Conservation (phyloP, 2,888 invertebrate genomes). For the Troides aeacus region DNA sequence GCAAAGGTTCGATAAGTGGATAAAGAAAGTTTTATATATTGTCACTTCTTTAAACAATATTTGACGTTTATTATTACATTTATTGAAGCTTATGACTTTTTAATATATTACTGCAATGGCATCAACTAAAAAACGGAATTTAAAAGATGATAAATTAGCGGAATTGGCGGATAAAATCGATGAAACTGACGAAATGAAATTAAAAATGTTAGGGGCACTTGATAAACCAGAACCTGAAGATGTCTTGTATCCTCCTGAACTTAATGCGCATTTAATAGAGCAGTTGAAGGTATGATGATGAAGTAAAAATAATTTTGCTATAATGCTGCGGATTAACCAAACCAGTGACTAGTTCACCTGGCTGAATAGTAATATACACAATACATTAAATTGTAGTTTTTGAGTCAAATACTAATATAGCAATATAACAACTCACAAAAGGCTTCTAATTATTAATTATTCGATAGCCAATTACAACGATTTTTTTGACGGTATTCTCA, state of each 20-base stretch:
- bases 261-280: constrained; percentile 81
- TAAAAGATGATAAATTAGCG: constrained; percentile 52
- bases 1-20: not conserved
- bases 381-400: no score
- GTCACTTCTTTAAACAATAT: constrained; percentile 2
- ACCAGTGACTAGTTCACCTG: no score
- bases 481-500: no score
- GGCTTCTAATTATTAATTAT: no score
- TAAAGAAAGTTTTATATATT: constrained; percentile 1
- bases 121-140: constrained; percentile 32
- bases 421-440: no score
- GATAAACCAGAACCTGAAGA: constrained; percentile 68
- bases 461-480: no score
- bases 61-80: constrained; percentile 7
- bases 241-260: constrained; percentile 79
- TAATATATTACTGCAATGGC: constrained; percentile 10
- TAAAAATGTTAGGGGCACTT: constrained; percentile 65
- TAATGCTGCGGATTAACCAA: no score
- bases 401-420: no score
- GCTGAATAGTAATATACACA: no score
- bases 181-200: constrained; percentile 74
- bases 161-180: constrained; percentile 68
- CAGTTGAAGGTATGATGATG: constrained; percentile 73
- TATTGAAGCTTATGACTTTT: constrained; percentile 3
- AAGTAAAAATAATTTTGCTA: no score